phyloP scores from a whole-genome alignment of 2,113 vertebrate species.

The Phaetusa simplex region DNA sequence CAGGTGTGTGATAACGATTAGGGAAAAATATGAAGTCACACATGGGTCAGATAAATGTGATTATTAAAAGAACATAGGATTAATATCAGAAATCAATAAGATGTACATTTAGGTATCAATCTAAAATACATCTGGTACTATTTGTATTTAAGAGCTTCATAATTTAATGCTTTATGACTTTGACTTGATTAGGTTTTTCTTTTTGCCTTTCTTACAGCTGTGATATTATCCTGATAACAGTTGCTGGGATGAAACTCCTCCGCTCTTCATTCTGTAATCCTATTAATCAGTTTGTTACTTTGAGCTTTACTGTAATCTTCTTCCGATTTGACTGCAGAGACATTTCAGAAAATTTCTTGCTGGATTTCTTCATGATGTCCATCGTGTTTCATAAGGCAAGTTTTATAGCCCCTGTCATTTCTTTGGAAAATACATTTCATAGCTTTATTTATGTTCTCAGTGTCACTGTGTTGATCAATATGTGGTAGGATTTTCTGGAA shows the following conservation, averaged over 20 bases:
- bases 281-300: slow-evolving; percentile 88
- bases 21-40: not conserved
- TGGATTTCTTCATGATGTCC: slow-evolving; percentile 97
- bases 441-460: not conserved
- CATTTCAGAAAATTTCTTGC: slow-evolving; percentile 91
- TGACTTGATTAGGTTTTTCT: slow-evolving; percentile 41
- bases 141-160: not conserved
- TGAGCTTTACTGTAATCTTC: slow-evolving; percentile 92
- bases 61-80: not conserved
- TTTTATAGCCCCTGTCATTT: not conserved
- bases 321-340: slow-evolving; percentile 94
- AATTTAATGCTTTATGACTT: not conserved
- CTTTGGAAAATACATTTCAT: not conserved
- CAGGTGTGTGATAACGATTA: not conserved
- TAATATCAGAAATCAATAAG: not conserved
- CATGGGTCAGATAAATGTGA: not conserved
- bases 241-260: slow-evolving; percentile 93
- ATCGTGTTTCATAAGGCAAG: slow-evolving; percentile 94
- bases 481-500: not conserved
- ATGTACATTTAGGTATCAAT: not conserved
- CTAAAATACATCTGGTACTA: not conserved
- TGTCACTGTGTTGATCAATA: not conserved
- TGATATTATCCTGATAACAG: slow-evolving; percentile 91
- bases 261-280: slow-evolving; percentile 94
- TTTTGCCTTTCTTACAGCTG: slow-evolving; percentile 77